Evolutionary conservation across 2,113 vertebrate genomes (phyloP).

Genomic region (Gymnarchus niloticus): DNA sequence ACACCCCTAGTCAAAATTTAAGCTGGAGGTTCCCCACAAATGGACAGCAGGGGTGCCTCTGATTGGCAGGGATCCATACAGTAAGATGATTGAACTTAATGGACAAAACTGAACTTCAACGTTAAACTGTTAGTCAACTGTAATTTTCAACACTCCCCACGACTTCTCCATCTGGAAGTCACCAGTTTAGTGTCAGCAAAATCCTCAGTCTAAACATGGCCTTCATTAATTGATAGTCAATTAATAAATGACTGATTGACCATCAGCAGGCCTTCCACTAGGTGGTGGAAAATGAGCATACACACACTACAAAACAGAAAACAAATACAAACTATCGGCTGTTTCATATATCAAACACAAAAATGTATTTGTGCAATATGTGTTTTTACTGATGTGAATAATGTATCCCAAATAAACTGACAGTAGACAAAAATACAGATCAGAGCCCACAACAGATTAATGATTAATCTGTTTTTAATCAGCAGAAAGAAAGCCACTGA

Average conservation of each 20-base stretch:
- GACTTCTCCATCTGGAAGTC: not conserved
- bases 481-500: not conserved
- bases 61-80: not conserved
- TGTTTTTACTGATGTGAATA: not conserved
- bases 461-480: not conserved
- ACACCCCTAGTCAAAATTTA: not conserved
- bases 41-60: not conserved
- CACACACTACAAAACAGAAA: not conserved
- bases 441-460: not conserved
- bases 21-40: not conserved
- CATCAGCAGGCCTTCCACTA: not conserved
- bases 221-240: not conserved
- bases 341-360: not conserved
- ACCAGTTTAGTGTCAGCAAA: not conserved
- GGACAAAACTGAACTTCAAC: too few relatives aligned
- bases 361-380: not conserved
- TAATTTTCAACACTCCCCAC: not conserved
- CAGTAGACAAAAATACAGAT: not conserved
- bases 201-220: not conserved
- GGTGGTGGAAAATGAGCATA: not conserved
- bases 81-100: not conserved
- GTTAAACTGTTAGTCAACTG: not conserved
- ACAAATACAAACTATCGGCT: not conserved
- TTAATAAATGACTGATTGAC: not conserved
- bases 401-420: not conserved